Percentiles rank a stretch among this genome's conserved stretches.
Evolutionary conservation across 2,797 vertebrate species (phyloP).

Genomic region (Periophthalmus magnuspinnatus): DNA sequence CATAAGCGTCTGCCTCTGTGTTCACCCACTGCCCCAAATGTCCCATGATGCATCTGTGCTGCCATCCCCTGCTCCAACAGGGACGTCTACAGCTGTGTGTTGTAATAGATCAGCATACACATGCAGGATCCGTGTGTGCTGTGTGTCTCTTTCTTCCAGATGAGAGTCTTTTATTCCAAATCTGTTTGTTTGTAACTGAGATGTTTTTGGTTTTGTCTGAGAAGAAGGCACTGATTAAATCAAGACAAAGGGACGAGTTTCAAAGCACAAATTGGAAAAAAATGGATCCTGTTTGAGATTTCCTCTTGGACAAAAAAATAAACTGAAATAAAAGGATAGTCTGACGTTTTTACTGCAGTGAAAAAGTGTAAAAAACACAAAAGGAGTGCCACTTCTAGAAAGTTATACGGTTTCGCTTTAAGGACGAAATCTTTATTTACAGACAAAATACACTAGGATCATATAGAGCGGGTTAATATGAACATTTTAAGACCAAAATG

Average conservation of each 20-base stretch:
- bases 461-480: no score
- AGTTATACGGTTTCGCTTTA: no score
- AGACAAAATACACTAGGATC: no score
- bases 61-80: constrained; percentile 42
- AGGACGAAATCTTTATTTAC: no score
- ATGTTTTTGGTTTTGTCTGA: neutral
- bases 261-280: constrained; percentile 67
- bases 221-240: constrained; percentile 49
- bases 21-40: neutral
- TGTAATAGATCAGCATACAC: constrained; percentile 50
- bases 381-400: no score
- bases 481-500: no score
- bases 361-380: no score
- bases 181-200: neutral
- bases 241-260: constrained; percentile 66
- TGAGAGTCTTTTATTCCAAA: constrained; percentile 39
- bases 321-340: no score
- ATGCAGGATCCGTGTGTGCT: constrained; percentile 44
- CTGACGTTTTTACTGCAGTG: no score
- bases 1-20: constrained; percentile 7
- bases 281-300: constrained; percentile 63
- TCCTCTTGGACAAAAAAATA: constrained; percentile 43
- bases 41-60: constrained; percentile 1
- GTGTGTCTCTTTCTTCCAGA: constrained; percentile 26
- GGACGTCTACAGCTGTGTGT: constrained; percentile 42